These are phyloP conservation scores for Valencia hispanica DNA, from an alignment of 2,797 vertebrate species.

Conservation along the genomic window DNA sequence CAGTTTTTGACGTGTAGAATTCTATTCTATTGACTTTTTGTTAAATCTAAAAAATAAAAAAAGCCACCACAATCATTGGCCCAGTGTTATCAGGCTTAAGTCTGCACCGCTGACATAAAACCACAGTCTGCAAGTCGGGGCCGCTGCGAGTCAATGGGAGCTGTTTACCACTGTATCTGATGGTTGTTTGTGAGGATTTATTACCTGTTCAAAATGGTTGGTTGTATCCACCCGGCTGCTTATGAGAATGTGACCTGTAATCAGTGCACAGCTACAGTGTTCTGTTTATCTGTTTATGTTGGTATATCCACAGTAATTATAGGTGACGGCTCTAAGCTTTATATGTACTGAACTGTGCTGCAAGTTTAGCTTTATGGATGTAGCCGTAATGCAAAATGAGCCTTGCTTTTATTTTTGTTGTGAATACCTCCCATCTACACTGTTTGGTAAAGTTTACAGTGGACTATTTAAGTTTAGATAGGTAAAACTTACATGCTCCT, in stretches of 20 bases:
- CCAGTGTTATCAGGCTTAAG: not conserved
- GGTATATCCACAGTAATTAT: not conserved
- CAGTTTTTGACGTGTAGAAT: too few relatives aligned
- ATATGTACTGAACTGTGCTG: not conserved
- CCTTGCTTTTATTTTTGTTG: not conserved
- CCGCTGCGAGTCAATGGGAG: not conserved
- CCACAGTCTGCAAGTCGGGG: not conserved
- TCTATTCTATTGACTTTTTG: too few relatives aligned
- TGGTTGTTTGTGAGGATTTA: slow-evolving; percentile 1
- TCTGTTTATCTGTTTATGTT: slow-evolving; percentile 2
- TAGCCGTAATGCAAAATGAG: not conserved
- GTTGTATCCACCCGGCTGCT: not conserved
- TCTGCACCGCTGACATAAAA: not conserved
- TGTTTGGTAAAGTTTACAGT: not conserved
- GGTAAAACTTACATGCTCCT: not conserved
- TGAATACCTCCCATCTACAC: not conserved
- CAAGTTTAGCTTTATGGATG: not conserved
- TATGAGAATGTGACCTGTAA: not conserved
- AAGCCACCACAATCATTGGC: not conserved
- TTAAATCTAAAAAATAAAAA: too few relatives aligned
- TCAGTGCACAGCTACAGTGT: not conserved
- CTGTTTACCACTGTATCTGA: not conserved
- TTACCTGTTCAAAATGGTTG: not conserved
- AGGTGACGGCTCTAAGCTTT: not conserved
- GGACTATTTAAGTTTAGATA: not conserved